These are phyloP conservation scores for Drosophila tanythrix DNA, from an alignment of 2,888 invertebrate species.

Conservation along the genomic window DNA sequence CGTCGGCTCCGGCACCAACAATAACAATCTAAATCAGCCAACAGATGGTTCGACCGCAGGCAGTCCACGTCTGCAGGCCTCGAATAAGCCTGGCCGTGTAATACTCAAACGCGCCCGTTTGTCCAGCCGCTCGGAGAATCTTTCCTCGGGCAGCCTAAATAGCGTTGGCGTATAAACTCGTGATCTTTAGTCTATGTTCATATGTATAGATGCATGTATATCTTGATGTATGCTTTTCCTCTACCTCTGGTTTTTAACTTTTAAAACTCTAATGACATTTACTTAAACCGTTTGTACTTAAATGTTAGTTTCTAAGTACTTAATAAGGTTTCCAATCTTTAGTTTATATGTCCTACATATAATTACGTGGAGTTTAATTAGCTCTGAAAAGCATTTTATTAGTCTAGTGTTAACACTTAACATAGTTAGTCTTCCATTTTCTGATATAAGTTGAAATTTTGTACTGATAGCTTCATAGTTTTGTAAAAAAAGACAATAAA, in stretches of 20 bases:
- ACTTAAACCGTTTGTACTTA: slow-evolving; percentile 61
- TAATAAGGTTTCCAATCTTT: slow-evolving; percentile 57
- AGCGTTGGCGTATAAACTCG: slow-evolving; percentile 73
- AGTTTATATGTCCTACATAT: slow-evolving; percentile 34
- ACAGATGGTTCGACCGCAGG: slow-evolving; percentile 43
- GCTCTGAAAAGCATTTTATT: slow-evolving; percentile 48
- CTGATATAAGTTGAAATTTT: slow-evolving; percentile 62
- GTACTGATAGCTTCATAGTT: slow-evolving; percentile 73
- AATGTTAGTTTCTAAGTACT: slow-evolving; percentile 59
- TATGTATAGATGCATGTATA: slow-evolving; percentile 23
- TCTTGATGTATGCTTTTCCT: slow-evolving; percentile 62
- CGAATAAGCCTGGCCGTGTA: slow-evolving; percentile 59
- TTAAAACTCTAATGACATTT: slow-evolving; percentile 60
- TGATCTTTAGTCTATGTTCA: slow-evolving; percentile 71
- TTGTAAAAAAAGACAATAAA: slow-evolving; percentile 65
- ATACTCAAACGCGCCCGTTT: slow-evolving; percentile 68
- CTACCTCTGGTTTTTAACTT: slow-evolving; percentile 66
- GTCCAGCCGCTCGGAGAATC: slow-evolving; percentile 75
- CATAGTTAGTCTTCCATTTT: slow-evolving; percentile 67
- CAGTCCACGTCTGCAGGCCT: slow-evolving; percentile 46
- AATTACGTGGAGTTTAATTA: slow-evolving; percentile 10
- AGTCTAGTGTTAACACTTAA: slow-evolving; percentile 39
- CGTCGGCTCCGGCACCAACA: slow-evolving; percentile 59
- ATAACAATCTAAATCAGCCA: slow-evolving; percentile 69
- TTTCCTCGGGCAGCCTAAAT: slow-evolving; percentile 70